A percentile compares a stretch with the other conserved stretches of the same genome.
phyloP scores from a whole-genome alignment of 2,888 invertebrate species.

The Sicus ferrugineus region DNA sequence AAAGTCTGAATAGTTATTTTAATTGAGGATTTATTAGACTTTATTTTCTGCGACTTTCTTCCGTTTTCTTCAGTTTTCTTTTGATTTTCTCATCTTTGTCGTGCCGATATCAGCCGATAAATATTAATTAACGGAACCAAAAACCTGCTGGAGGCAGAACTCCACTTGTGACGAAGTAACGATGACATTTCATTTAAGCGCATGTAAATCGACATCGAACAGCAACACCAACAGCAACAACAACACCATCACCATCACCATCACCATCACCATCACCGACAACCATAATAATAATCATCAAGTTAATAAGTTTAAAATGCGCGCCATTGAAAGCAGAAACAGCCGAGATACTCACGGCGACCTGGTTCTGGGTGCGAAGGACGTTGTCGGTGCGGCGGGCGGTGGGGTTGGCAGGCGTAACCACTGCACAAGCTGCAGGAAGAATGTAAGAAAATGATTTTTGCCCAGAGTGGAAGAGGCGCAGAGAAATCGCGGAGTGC shows the following conservation, averaged over 20 bases:
- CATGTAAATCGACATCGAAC: not conserved
- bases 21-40: too few species aligned
- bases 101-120: too few species aligned
- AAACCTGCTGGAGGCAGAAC: too few species aligned
- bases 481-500: not conserved
- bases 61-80: too few species aligned
- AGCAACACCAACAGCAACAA: not conserved
- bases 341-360: not conserved
- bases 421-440: not conserved
- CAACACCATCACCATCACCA: not conserved
- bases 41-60: too few species aligned
- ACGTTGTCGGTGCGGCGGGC: not conserved
- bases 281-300: slow-evolving; percentile 3
- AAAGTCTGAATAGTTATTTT: too few species aligned
- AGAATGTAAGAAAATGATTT: slow-evolving; percentile 12
- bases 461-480: not conserved
- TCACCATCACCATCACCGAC: not conserved
- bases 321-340: not conserved
- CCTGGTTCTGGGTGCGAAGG: too few species aligned
- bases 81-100: too few species aligned
- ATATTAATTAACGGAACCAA: too few species aligned
- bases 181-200: slow-evolving; percentile 9
- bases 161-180: not conserved
- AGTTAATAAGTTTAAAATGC: slow-evolving; percentile 13
- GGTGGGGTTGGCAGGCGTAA: not conserved